Evolutionary conservation across 2,113 vertebrate species (phyloP).

Genomic region (Oncorhynchus gorbuscha): DNA sequence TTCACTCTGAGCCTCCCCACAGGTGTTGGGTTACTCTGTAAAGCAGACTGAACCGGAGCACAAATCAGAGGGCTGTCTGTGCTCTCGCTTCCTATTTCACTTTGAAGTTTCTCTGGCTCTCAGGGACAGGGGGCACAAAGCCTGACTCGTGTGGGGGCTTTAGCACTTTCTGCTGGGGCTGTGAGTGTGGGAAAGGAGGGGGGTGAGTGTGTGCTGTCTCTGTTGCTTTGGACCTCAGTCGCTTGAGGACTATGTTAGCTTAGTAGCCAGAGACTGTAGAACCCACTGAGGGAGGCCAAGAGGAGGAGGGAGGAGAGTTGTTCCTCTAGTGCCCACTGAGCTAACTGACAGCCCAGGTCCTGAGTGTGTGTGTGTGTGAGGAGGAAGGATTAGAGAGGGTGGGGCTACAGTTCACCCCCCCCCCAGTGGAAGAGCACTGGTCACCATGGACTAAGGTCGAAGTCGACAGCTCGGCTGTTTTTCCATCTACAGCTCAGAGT

Average conservation of each 20-base stretch:
- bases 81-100: constrained; percentile 61
- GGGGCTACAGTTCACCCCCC: constrained; percentile 31
- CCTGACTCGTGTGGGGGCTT: constrained; percentile 62
- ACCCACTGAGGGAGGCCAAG: constrained; percentile 14
- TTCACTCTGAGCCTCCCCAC: constrained; percentile 50
- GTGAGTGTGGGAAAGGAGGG: constrained; percentile 7
- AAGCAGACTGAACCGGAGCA: constrained; percentile 59
- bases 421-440: constrained; percentile 30
- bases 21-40: constrained; percentile 72
- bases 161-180: constrained; percentile 40
- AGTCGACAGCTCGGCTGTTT: constrained; percentile 54
- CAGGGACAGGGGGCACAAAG: constrained; percentile 56
- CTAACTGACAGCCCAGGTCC: not conserved
- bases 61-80: constrained; percentile 66
- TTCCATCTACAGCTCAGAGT: constrained; percentile 50
- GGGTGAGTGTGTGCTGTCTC: constrained; percentile 44
- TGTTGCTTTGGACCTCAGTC: constrained; percentile 13
- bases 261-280: constrained; percentile 40
- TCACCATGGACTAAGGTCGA: constrained; percentile 38
- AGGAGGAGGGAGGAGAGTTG: not conserved
- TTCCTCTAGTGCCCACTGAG: not conserved
- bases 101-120: constrained; percentile 68
- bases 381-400: constrained; percentile 48
- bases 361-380: constrained; percentile 11
- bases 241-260: constrained; percentile 43